Evolutionary conservation across 2,888 invertebrate genomes (phyloP).

Genomic region (Latrodectus hesperus): DNA sequence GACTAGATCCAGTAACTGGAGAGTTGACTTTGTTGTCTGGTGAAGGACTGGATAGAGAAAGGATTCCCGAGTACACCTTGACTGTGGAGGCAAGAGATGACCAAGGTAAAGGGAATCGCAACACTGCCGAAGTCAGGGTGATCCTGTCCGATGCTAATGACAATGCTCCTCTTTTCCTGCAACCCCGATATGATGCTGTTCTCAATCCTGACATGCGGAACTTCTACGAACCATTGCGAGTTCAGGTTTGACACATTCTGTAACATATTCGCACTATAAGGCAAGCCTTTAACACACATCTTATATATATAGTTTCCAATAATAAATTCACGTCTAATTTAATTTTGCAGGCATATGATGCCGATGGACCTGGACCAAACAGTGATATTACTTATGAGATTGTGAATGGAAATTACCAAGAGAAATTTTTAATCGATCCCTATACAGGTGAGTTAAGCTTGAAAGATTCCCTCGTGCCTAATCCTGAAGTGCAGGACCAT

Average conservation of each 20-base stretch:
- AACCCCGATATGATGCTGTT: conserved; percentile 75
- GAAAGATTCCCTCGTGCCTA: conserved; percentile 54
- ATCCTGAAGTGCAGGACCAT: conserved; percentile 50
- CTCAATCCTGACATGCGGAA: conserved; percentile 80
- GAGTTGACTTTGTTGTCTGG: conserved; percentile 72
- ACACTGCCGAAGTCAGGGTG: conserved; percentile 72
- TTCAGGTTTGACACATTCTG: conserved; percentile 70
- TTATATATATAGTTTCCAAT: not conserved
- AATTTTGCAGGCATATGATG: conserved; percentile 78
- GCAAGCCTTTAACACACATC: not conserved
- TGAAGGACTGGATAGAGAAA: conserved; percentile 73
- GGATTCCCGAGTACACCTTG: conserved; percentile 70
- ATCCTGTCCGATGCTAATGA: conserved; percentile 70
- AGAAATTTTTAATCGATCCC: conserved; percentile 74
- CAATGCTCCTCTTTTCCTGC: conserved; percentile 71
- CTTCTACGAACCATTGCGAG: conserved; percentile 71
- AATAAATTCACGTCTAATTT: not conserved
- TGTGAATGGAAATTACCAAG: conserved; percentile 72
- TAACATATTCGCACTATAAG: not conserved
- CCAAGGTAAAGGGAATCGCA: conserved; percentile 67
- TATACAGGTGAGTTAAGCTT: conserved; percentile 73
- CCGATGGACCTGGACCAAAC: conserved; percentile 74
- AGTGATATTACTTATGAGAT: conserved; percentile 74
- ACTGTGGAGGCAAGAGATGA: conserved; percentile 74
- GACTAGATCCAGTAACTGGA: conserved; percentile 70